Percentiles rank a stretch among this genome's conserved stretches.
Conservation (phyloP, 2,888 invertebrate genomes). For the Ornithoptera priamus region DNA sequence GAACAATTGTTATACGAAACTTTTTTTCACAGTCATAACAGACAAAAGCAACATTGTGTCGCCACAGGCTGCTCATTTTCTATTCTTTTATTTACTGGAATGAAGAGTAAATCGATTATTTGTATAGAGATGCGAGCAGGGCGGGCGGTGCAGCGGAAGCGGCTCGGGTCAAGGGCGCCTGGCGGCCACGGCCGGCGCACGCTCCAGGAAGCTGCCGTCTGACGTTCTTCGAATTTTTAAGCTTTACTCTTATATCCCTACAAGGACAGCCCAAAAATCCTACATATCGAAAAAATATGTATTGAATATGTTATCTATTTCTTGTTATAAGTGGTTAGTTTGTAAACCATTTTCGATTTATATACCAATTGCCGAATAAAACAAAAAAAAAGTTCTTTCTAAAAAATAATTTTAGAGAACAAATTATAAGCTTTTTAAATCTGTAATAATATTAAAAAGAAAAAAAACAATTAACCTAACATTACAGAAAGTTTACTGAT, state of each 20-base stretch:
- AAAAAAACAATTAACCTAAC: too few relatives aligned
- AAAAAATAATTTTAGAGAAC: too few relatives aligned
- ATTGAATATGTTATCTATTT: background rate
- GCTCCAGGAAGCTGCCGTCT: conserved; percentile 29
- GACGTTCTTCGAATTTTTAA: conserved; percentile 23
- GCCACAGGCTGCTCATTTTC: conserved; percentile 23
- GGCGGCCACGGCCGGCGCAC: conserved; percentile 46
- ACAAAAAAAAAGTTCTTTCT: too few relatives aligned
- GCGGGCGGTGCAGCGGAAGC: conserved; percentile 48
- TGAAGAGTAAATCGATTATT: conserved; percentile 39
- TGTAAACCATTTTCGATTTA: background rate
- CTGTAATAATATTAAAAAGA: too few relatives aligned
- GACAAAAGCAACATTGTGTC: conserved; percentile 24
- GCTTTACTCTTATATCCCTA: conserved; percentile 14
- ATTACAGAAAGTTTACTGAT: too few relatives aligned
- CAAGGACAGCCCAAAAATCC: conserved; percentile 18
- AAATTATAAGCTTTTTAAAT: too few relatives aligned
- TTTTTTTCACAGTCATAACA: conserved; percentile 3
- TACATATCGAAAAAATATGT: background rate
- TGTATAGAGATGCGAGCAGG: conserved; percentile 42
- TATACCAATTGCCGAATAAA: background rate
- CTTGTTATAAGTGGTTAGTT: background rate
- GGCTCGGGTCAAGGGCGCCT: conserved; percentile 61
- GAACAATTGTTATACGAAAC: conserved; percentile 17
- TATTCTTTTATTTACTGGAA: conserved; percentile 29